Conservation (phyloP, 1,140 invertebrate species). For the Nymphalis io region DNA sequence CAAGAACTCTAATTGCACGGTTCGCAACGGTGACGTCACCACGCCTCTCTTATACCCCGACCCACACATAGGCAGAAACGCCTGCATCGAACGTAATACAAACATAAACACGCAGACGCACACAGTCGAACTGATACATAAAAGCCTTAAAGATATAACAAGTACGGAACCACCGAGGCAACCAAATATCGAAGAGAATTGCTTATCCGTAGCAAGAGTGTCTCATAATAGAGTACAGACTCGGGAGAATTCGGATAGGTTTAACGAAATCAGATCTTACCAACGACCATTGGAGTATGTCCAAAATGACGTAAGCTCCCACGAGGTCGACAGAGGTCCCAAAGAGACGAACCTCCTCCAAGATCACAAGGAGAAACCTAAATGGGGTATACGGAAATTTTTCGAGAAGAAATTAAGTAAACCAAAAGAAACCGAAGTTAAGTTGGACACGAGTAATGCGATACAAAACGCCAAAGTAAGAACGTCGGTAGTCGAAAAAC, state of each 20-base stretch:
- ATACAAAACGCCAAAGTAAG: constrained; percentile 50
- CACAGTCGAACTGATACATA: constrained; percentile 87
- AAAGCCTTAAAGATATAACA: constrained; percentile 83
- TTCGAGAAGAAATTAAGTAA: constrained; percentile 65
- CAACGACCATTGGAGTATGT: constrained; percentile 86
- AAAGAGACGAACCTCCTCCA: constrained; percentile 72
- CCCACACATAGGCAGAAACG: constrained; percentile 93
- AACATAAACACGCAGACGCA: constrained; percentile 80
- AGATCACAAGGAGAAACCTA: constrained; percentile 70
- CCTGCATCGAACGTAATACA: constrained; percentile 93
- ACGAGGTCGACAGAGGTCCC: constrained; percentile 78
- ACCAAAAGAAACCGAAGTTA: constrained; percentile 80
- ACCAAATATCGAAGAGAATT: constrained; percentile 51
- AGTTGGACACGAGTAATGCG: constrained; percentile 57
- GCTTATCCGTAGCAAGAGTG: constrained; percentile 61
- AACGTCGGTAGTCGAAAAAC: constrained; percentile 63
- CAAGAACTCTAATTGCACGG: constrained; percentile 65
- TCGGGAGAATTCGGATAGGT: constrained; percentile 58
- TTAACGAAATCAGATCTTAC: constrained; percentile 67
- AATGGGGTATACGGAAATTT: constrained; percentile 70
- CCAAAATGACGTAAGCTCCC: constrained; percentile 87
- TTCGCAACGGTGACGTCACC: constrained; percentile 59
- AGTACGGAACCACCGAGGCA: constrained; percentile 51
- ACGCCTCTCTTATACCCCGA: constrained; percentile 82
- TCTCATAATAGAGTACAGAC: constrained; percentile 45